Percentiles rank a stretch among this genome's conserved stretches.
phyloP scores from a whole-genome alignment of 2,113 vertebrate species.

The Cervus canadensis region DNA sequence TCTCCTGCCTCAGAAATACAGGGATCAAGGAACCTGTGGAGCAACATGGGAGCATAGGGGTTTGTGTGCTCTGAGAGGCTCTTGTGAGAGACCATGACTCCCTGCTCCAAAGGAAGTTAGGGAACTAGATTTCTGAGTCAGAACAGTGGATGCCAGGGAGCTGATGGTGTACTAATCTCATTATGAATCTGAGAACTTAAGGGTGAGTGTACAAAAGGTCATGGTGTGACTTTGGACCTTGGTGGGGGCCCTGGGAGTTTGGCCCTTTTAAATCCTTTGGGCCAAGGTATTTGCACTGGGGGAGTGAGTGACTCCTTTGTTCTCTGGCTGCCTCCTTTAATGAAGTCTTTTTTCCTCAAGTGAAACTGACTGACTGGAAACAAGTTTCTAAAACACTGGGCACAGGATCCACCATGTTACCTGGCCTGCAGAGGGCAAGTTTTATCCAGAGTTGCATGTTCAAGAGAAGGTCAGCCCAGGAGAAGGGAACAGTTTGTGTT shows the following conservation, averaged over 20 bases:
- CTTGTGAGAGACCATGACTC: background rate
- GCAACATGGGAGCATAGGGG: too few species aligned
- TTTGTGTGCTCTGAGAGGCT: background rate
- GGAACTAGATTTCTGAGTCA: background rate
- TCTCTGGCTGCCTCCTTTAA: background rate
- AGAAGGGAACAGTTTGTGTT: background rate
- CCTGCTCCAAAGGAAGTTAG: background rate
- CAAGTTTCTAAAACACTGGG: background rate
- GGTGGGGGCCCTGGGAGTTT: background rate
- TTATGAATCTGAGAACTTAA: background rate
- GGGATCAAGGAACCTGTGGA: too few species aligned
- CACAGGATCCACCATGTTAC: background rate
- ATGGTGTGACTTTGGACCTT: background rate
- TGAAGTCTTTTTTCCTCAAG: background rate
- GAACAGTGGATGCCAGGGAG: background rate
- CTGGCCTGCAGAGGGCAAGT: background rate
- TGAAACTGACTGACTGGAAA: background rate
- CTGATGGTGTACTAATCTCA: background rate
- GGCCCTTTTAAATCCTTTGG: background rate
- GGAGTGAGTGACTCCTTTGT: background rate
- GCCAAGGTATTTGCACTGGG: background rate
- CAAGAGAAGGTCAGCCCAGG: background rate
- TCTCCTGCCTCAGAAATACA: too few species aligned
- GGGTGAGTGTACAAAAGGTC: background rate
- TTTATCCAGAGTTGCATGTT: background rate